Evolutionary conservation across 2,113 vertebrate genomes (phyloP).

Genomic region (Corythaeola cristata): DNA sequence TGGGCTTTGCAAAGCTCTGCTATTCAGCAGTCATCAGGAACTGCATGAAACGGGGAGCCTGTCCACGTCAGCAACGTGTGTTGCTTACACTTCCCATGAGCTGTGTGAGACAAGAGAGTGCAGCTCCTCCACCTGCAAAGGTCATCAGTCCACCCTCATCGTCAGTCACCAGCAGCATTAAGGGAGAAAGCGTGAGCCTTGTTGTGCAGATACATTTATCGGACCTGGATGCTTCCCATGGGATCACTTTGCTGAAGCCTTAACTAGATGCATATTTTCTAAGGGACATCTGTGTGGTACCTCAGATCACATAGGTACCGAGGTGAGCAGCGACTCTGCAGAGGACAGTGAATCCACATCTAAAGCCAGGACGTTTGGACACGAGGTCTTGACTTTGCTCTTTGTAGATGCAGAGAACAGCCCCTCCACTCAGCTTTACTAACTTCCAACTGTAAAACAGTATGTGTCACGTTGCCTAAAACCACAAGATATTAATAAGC

Average conservation of each 20-base stretch:
- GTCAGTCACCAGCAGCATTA: background rate
- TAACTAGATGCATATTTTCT: background rate
- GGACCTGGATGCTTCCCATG: background rate
- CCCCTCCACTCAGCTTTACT: background rate
- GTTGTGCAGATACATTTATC: rapidly evolving
- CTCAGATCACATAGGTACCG: background rate
- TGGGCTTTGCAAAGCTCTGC: background rate
- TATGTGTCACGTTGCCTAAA: background rate
- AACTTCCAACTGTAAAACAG: background rate
- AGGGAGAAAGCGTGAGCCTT: background rate
- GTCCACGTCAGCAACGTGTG: background rate
- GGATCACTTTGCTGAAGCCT: background rate
- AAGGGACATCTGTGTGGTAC: too few relatives aligned
- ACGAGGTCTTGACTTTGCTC: background rate
- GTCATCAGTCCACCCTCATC: background rate
- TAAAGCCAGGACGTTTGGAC: background rate
- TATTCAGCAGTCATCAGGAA: background rate
- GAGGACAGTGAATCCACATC: background rate
- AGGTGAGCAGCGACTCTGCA: background rate
- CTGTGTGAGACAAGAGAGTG: background rate
- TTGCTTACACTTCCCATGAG: background rate
- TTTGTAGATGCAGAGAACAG: background rate
- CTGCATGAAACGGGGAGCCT: background rate
- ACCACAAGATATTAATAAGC: background rate
- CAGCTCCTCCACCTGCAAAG: background rate